phyloP scores from a whole-genome alignment of 2,113 vertebrate genomes.

The Poecile atricapillus region DNA sequence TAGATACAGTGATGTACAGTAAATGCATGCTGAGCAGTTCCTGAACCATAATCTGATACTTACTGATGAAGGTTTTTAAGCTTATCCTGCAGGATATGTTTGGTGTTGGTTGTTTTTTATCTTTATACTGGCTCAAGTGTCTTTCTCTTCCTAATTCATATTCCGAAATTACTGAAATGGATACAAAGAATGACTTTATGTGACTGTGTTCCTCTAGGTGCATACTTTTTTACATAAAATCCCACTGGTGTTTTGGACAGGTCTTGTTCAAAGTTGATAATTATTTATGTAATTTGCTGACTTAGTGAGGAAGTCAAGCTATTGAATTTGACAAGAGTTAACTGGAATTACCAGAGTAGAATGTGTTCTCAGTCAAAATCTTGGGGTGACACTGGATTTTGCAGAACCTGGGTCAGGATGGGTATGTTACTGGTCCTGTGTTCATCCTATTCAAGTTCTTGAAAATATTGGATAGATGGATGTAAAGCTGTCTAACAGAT shows the following conservation, averaged over 20 bases:
- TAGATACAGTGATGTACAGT: background rate
- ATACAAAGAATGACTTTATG: background rate
- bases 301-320: background rate
- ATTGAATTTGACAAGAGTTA: background rate
- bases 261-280: background rate
- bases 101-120: background rate
- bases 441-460: background rate
- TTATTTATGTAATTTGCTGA: background rate
- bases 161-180: background rate
- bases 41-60: background rate
- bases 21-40: background rate
- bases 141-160: background rate
- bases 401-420: background rate
- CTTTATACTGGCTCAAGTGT: background rate
- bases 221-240: background rate
- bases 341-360: background rate
- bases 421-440: background rate
- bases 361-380: background rate
- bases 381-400: background rate
- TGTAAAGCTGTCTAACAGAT: background rate
- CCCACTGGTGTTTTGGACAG: background rate
- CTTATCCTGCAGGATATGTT: background rate
- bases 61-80: background rate
- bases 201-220: background rate
- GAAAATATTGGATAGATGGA: background rate